Evolutionary conservation across 2,113 vertebrate species (phyloP).

Genomic region (Thinocorus orbignyianus): DNA sequence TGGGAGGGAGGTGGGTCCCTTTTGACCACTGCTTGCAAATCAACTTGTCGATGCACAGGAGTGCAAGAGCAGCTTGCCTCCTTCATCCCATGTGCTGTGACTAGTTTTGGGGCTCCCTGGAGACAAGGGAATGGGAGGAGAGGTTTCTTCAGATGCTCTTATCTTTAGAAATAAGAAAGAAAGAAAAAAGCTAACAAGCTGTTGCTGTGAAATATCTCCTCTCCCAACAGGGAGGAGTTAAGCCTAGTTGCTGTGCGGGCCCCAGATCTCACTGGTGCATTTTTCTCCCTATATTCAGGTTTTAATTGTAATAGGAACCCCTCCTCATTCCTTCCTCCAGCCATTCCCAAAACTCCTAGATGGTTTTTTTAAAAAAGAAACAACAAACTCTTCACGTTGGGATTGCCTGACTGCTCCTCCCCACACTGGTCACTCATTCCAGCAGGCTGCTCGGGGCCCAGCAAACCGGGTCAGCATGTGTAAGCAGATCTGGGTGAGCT

Average conservation of each 20-base stretch:
- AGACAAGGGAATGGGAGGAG: conserved; percentile 39
- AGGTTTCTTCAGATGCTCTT: conserved; percentile 9
- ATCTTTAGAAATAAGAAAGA: neutral
- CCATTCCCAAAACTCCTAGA: conserved; percentile 7
- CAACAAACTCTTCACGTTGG: neutral
- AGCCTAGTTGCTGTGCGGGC: neutral
- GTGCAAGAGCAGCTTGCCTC: conserved; percentile 33
- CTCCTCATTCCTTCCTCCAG: conserved; percentile 33
- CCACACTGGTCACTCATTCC: neutral
- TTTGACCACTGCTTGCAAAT: conserved; percentile 57
- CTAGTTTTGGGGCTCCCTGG: conserved; percentile 10
- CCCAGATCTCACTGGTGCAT: neutral
- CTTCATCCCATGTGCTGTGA: conserved; percentile 48
- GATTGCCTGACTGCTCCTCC: neutral
- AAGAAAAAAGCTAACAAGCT: neutral
- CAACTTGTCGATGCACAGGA: neutral
- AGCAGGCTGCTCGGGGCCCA: neutral
- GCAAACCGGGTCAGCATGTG: neutral
- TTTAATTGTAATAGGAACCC: neutral
- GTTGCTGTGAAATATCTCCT: neutral
- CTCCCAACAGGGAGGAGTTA: neutral
- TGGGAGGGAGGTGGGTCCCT: neutral
- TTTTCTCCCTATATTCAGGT: neutral
- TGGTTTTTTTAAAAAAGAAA: neutral
- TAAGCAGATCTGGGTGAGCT: conserved; percentile 10